Percentiles rank a stretch among this genome's conserved stretches.
These are phyloP conservation scores for Azorinus chamasolen DNA, from an alignment of 2,888 invertebrate genomes.

Conservation along the genomic window DNA sequence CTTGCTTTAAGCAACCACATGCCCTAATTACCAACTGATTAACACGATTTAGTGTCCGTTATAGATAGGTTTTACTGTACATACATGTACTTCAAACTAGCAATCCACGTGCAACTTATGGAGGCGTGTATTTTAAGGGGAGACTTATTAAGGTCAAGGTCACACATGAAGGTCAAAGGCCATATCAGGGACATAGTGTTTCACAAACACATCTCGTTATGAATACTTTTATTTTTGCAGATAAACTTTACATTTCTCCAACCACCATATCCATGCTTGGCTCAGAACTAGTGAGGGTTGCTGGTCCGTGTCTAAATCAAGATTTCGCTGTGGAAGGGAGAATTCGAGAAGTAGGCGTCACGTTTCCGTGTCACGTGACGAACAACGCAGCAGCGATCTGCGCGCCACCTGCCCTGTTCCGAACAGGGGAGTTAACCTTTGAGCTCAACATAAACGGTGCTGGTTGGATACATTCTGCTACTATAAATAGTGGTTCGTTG, in stretches of 20 bases:
- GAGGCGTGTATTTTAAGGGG: too few species aligned
- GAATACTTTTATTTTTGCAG: conserved; percentile 44
- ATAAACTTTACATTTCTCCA: conserved; percentile 57
- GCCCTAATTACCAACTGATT: too few species aligned
- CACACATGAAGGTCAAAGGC: too few species aligned
- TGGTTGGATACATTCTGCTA: conserved; percentile 22
- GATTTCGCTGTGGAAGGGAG: conserved; percentile 48
- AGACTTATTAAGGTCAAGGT: too few species aligned
- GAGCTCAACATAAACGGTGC: conserved; percentile 16
- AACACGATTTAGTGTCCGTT: too few species aligned
- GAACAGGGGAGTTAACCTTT: conserved; percentile 67
- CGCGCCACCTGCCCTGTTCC: conserved; percentile 71
- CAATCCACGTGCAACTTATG: too few species aligned
- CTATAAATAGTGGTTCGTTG: conserved; percentile 51
- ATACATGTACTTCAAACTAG: too few species aligned
- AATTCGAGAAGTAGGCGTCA: conserved; percentile 62
- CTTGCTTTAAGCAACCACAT: too few species aligned
- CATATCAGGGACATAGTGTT: too few species aligned
- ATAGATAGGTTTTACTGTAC: too few species aligned
- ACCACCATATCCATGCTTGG: conserved; percentile 72
- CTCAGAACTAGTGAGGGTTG: conserved; percentile 64
- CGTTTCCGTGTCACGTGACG: conserved; percentile 63
- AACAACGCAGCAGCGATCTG: conserved; percentile 57
- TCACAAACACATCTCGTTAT: too few species aligned
- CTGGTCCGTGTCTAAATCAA: conserved; percentile 72